A percentile compares a stretch with the other conserved stretches of the same genome.
Conservation (phyloP, 2,797 vertebrate genomes). For the Botia almorhae region DNA sequence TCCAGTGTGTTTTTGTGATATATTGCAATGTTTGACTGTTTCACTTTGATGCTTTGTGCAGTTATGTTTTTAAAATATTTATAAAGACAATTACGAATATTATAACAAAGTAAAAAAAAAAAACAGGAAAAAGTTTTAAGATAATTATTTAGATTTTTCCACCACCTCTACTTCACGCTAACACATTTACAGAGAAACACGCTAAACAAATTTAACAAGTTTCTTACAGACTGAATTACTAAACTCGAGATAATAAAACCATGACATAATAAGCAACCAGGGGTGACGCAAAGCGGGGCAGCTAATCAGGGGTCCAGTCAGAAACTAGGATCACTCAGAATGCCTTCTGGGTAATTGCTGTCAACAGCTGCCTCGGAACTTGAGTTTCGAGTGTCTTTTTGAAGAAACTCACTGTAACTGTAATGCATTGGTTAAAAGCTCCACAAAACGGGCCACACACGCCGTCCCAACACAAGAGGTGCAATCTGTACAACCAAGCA, state of each 20-base stretch:
- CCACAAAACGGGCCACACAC: conserved; percentile 61
- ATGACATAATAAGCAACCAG: not conserved
- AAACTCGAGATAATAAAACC: not conserved
- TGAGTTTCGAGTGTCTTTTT: conserved; percentile 21
- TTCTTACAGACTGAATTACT: not conserved
- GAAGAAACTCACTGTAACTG: conserved; percentile 42
- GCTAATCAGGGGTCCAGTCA: conserved; percentile 15
- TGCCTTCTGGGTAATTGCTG: conserved; percentile 32
- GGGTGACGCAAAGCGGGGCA: not conserved
- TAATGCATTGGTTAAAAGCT: conserved; percentile 44
- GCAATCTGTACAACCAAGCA: conserved; percentile 58
- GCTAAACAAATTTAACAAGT: not conserved
- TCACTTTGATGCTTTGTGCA: no score
- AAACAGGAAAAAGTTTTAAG: no score
- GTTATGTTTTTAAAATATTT: no score
- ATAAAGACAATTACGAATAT: no score
- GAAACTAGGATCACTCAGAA: conserved; percentile 23
- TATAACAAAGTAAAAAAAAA: no score
- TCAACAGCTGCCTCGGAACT: conserved; percentile 34
- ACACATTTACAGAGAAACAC: not conserved
- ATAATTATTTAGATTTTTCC: not conserved
- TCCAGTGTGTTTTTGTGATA: no score
- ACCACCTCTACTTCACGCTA: not conserved
- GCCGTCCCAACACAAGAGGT: conserved; percentile 56
- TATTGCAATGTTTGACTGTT: no score